A percentile compares a stretch with the other conserved stretches of the same genome.
Conservation (phyloP, 1,140 invertebrate species). For the Epicauta chinensis region DNA sequence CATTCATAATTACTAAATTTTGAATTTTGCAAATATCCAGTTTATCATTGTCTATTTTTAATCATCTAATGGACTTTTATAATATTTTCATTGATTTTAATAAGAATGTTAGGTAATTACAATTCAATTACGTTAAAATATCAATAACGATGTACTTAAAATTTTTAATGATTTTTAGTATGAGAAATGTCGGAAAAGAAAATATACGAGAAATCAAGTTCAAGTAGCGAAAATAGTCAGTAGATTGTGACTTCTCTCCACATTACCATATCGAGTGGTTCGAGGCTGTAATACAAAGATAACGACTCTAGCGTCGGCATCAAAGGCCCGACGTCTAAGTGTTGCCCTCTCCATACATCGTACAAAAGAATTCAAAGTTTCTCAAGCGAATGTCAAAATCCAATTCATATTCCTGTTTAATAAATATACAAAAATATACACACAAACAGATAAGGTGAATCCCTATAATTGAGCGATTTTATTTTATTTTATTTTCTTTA, state of each 20-base stretch:
- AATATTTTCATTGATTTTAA: no score
- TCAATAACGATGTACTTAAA: not conserved
- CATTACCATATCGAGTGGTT: constrained; percentile 26
- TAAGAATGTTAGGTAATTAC: no score
- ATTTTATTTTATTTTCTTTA: no score
- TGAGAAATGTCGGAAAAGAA: not conserved
- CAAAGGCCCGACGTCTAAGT: constrained; percentile 26
- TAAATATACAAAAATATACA: no score
- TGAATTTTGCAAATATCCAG: no score
- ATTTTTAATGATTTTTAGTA: not conserved
- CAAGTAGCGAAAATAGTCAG: not conserved
- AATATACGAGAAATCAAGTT: not conserved
- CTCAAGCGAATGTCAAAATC: constrained; percentile 26
- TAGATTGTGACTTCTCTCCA: constrained; percentile 1
- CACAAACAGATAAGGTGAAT: no score
- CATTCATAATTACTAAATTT: no score
- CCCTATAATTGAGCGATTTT: no score
- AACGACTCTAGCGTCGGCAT: constrained; percentile 25
- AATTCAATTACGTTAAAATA: not conserved
- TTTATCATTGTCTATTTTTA: no score
- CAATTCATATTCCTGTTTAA: constrained; percentile 26
- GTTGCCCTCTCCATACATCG: constrained; percentile 19
- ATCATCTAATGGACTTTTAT: no score
- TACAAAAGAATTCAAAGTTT: constrained; percentile 27
- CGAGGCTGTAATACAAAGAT: constrained; percentile 18